A percentile compares a stretch with the other conserved stretches of the same genome.
Evolutionary conservation across 2,888 invertebrate genomes (phyloP).

Genomic region (Eremobia ochroleuca): DNA sequence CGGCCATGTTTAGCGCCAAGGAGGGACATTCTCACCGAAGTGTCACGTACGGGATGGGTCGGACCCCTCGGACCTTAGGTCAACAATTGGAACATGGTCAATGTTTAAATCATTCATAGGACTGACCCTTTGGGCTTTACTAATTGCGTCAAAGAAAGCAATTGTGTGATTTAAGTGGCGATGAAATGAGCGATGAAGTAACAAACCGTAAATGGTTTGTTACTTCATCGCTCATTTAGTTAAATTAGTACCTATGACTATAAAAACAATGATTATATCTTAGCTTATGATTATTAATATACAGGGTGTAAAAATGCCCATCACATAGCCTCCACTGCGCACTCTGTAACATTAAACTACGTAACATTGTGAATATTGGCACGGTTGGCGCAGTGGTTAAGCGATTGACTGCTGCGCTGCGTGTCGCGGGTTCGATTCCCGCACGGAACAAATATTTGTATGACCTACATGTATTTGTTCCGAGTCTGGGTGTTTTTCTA

Average conservation of each 20-base stretch:
- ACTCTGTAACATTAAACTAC: too few relatives aligned
- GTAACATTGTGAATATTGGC: too few relatives aligned
- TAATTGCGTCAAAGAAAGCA: conserved; percentile 21
- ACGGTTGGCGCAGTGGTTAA: too few relatives aligned
- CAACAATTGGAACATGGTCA: conserved; percentile 45
- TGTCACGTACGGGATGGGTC: conserved; percentile 57
- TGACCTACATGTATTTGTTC: too few relatives aligned
- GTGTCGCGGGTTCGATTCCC: too few relatives aligned
- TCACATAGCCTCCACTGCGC: too few relatives aligned
- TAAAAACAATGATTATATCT: neutral
- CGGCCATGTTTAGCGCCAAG: conserved; percentile 58
- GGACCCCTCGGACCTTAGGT: conserved; percentile 36
- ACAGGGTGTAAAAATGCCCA: neutral
- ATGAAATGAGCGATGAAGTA: neutral
- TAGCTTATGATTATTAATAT: neutral
- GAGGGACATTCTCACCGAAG: conserved; percentile 52
- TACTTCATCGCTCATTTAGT: neutral
- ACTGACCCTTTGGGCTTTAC: conserved; percentile 21
- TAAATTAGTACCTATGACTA: neutral
- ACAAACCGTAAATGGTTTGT: too few relatives aligned
- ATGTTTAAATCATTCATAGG: conserved; percentile 34
- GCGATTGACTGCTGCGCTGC: too few relatives aligned
- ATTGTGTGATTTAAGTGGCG: neutral
- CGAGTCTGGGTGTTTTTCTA: too few relatives aligned
- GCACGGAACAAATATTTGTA: too few relatives aligned